phyloP scores from a whole-genome alignment of 2,888 invertebrate species.

The Helobdella robusta region DNA sequence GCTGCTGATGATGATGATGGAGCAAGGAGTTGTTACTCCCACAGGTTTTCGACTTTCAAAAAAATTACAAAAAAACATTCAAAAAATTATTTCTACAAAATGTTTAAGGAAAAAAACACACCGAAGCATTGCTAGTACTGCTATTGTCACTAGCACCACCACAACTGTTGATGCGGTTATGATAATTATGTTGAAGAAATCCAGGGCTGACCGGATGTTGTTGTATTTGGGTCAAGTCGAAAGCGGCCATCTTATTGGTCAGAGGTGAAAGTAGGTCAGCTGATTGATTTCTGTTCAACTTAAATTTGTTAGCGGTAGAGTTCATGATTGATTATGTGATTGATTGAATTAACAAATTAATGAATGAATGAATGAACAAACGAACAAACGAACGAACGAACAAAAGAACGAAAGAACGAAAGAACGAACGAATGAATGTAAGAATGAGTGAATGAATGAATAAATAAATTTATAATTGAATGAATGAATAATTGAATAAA shows the following conservation, averaged over 20 bases:
- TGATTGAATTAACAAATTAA: background rate
- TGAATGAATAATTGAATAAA: background rate
- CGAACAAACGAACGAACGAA: background rate
- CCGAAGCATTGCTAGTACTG: too few relatives aligned
- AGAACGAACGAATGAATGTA: background rate
- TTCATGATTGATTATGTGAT: background rate
- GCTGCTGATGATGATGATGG: too few relatives aligned
- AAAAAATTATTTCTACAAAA: too few relatives aligned
- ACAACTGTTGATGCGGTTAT: background rate
- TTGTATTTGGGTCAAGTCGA: too few relatives aligned
- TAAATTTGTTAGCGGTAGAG: too few relatives aligned
- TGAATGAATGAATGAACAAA: background rate
- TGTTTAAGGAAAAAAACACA: too few relatives aligned
- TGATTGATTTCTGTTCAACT: too few relatives aligned
- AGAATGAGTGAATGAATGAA: background rate
- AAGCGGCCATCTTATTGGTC: too few relatives aligned
- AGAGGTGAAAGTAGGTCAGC: too few relatives aligned
- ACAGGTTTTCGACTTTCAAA: too few relatives aligned
- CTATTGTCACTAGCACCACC: background rate
- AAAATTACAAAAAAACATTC: too few relatives aligned
- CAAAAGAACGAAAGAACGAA: background rate
- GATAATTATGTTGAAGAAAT: constrained; percentile 10
- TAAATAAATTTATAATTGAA: background rate
- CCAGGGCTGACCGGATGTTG: background rate
- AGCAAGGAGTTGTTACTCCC: too few relatives aligned